Percentiles rank a stretch among this genome's conserved stretches.
These are phyloP conservation scores for Stenichneumon culpator DNA, from an alignment of 2,888 invertebrate genomes.

Conservation along the genomic window DNA sequence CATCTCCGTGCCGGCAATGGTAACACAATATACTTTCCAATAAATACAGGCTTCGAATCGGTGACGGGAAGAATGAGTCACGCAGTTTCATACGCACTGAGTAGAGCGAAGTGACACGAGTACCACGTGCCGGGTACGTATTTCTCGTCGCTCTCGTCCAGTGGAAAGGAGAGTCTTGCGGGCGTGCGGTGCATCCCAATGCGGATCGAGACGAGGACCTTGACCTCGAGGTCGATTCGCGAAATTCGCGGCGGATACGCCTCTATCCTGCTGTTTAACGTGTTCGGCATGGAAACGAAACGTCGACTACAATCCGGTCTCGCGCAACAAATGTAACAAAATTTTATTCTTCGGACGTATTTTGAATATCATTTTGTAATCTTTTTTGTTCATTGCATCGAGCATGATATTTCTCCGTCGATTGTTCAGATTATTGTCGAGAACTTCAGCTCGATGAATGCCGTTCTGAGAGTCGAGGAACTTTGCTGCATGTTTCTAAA, in stretches of 20 bases:
- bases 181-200: conserved; percentile 65
- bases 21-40: conserved; percentile 46
- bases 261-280: conserved; percentile 2
- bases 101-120: conserved; percentile 41
- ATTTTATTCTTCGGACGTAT: not conserved
- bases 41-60: conserved; percentile 29
- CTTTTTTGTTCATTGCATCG: no score
- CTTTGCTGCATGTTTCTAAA: no score
- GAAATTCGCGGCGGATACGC: conserved; percentile 45
- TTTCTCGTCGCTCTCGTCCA: conserved; percentile 42
- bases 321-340: not conserved
- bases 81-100: conserved; percentile 47
- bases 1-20: conserved; percentile 31
- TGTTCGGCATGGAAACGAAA: conserved; percentile 24
- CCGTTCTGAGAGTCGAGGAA: no score
- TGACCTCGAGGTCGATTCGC: conserved; percentile 66
- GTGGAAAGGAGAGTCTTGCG: conserved; percentile 58
- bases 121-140: not conserved
- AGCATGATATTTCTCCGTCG: no score
- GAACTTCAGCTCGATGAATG: not conserved
- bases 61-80: conserved; percentile 58
- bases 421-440: no score
- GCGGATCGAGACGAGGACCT: conserved; percentile 60
- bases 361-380: not conserved
- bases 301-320: not conserved